Percentiles rank a stretch among this genome's conserved stretches.
Conservation (phyloP, 1,140 invertebrate genomes). For the Nylanderia fulva region DNA sequence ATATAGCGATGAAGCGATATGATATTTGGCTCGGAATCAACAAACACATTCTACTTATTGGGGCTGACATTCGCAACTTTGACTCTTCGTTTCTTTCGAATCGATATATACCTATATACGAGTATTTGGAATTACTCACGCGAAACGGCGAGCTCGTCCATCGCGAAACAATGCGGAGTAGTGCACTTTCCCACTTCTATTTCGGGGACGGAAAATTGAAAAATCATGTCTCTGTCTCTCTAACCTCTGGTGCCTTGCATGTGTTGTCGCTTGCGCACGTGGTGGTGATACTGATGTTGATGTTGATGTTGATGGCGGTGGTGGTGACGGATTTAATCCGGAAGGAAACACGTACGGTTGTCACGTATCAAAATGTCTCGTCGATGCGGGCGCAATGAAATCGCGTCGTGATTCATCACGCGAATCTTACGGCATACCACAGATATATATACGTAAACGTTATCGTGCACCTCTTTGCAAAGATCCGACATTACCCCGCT, state of each 20-base stretch:
- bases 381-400: conserved; percentile 39
- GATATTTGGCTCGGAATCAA: neutral
- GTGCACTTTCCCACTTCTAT: conserved; percentile 67
- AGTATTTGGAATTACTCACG: conserved; percentile 44
- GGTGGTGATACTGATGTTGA: no score
- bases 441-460: conserved; percentile 20
- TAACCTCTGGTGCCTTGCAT: conserved; percentile 78
- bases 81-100: neutral
- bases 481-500: neutral
- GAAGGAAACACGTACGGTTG: conserved; percentile 17
- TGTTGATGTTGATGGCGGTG: no score
- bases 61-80: neutral
- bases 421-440: neutral
- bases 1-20: neutral
- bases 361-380: conserved; percentile 36
- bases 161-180: conserved; percentile 56
- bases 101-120: neutral
- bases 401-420: conserved; percentile 16
- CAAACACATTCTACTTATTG: neutral
- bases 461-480: neutral
- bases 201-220: conserved; percentile 64
- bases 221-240: conserved; percentile 83
- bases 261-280: conserved; percentile 30
- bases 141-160: conserved; percentile 48
- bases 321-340: conserved; percentile 28